Conservation (phyloP, 2,113 vertebrate species). For the Scartelaos histophorus region DNA sequence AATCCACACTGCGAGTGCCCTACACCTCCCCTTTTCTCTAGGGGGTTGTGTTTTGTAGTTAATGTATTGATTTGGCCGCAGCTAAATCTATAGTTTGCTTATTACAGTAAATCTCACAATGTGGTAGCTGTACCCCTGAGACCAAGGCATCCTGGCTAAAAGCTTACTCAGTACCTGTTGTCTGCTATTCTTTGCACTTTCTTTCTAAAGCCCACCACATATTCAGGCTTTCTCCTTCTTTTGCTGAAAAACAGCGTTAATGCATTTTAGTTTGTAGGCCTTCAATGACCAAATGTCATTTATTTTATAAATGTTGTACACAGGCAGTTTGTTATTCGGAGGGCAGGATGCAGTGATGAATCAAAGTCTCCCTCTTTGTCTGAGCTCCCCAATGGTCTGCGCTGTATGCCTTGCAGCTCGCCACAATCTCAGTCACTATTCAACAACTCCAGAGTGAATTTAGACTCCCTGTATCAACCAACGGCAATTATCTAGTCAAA, state of each 20-base stretch:
- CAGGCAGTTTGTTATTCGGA: constrained; percentile 2
- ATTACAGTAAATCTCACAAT: constrained; percentile 43
- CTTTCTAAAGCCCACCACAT: constrained; percentile 44
- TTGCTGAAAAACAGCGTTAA: background rate
- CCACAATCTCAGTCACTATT: constrained; percentile 5
- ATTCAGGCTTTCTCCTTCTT: constrained; percentile 25
- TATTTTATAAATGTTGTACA: constrained; percentile 6
- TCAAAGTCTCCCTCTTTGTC: constrained; percentile 38
- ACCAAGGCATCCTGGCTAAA: constrained; percentile 28
- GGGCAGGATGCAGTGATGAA: constrained; percentile 19
- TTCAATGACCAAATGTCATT: background rate
- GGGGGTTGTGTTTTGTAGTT: constrained; percentile 31
- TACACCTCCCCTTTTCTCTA: constrained; percentile 27
- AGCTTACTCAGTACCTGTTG: constrained; percentile 43
- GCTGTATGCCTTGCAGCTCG: constrained; percentile 14
- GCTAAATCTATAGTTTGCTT: constrained; percentile 48
- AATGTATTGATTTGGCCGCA: constrained; percentile 51
- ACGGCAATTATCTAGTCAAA: constrained; percentile 33
- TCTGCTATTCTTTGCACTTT: constrained; percentile 43
- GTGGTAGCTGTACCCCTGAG: constrained; percentile 24
- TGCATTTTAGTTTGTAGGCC: background rate
- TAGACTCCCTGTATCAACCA: constrained; percentile 24
- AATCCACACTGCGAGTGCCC: constrained; percentile 1
- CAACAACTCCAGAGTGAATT: constrained; percentile 13
- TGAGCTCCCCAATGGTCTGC: constrained; percentile 20